These are phyloP conservation scores for Papilio polytes DNA, from an alignment of 1,140 invertebrate genomes.

Conservation along the genomic window DNA sequence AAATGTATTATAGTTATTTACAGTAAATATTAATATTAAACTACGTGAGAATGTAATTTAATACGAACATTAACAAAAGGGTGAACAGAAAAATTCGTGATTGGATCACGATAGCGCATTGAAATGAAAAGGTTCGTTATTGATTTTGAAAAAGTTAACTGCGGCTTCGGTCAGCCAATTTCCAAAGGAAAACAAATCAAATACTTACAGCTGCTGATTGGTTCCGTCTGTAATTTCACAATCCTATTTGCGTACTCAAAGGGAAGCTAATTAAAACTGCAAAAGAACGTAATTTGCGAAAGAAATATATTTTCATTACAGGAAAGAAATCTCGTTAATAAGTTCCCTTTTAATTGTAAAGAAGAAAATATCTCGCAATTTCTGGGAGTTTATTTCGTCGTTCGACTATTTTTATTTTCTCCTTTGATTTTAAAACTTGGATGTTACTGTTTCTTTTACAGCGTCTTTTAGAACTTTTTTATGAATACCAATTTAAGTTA, in stretches of 20 bases:
- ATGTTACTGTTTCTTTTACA: neutral
- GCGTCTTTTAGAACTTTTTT: neutral
- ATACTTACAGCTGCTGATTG: constrained; percentile 9
- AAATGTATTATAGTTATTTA: no score
- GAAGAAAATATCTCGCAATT: neutral
- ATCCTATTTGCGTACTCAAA: constrained; percentile 21
- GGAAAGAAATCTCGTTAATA: constrained; percentile 14
- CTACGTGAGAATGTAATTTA: neutral
- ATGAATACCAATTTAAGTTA: neutral
- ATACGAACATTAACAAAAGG: constrained; percentile 18
- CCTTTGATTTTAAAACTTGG: neutral
- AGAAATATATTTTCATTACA: neutral
- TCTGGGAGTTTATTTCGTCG: neutral
- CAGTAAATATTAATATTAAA: neutral
- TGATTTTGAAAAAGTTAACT: constrained; percentile 31
- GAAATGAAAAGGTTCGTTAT: constrained; percentile 32
- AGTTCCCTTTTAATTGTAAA: neutral
- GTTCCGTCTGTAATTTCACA: constrained; percentile 5
- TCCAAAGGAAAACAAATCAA: constrained; percentile 23
- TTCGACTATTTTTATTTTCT: neutral
- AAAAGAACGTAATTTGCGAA: constrained; percentile 1
- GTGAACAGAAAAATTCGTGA: constrained; percentile 27
- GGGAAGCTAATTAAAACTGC: constrained; percentile 7
- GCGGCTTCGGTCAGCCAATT: constrained; percentile 26
- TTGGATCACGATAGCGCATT: constrained; percentile 22